Percentiles rank a stretch among this genome's conserved stretches.
phyloP scores from a whole-genome alignment of 2,797 vertebrate species.

The Oreochromis mossambicus region DNA sequence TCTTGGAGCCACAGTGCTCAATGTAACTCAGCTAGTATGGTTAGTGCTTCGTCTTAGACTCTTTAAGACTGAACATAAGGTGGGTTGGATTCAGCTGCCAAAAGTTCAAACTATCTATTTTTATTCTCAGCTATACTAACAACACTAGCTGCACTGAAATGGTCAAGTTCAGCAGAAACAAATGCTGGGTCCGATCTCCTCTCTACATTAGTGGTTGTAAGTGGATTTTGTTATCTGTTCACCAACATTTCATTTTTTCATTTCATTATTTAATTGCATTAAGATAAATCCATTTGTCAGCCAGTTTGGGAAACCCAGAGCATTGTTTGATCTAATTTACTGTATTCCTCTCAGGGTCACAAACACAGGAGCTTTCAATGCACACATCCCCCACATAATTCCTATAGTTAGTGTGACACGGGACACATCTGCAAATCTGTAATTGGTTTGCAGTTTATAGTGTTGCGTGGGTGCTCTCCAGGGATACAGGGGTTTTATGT shows the following conservation, averaged over 20 bases:
- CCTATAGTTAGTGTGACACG: not conserved
- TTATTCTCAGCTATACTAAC: not conserved
- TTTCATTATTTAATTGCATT: not conserved
- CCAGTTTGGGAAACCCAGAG: not conserved
- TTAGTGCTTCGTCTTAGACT: not conserved
- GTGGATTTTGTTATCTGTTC: not conserved
- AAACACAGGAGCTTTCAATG: not conserved
- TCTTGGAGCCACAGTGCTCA: not conserved
- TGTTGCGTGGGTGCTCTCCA: not conserved
- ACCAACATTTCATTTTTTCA: not conserved
- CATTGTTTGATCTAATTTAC: not conserved
- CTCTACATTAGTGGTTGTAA: not conserved
- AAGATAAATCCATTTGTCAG: not conserved
- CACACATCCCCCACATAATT: not conserved
- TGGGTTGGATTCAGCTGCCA: not conserved
- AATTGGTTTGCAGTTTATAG: conserved; percentile 28
- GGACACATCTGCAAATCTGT: conserved; percentile 24
- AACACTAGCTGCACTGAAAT: not conserved
- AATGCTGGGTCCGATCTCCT: not conserved
- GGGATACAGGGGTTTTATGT: not conserved
- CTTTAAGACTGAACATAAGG: not conserved
- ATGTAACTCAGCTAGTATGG: no score
- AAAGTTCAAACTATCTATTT: not conserved
- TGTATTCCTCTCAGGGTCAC: not conserved
- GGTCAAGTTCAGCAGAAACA: not conserved